phyloP scores from a whole-genome alignment of 1,140 invertebrate species.

The Cotesia chilonis region DNA sequence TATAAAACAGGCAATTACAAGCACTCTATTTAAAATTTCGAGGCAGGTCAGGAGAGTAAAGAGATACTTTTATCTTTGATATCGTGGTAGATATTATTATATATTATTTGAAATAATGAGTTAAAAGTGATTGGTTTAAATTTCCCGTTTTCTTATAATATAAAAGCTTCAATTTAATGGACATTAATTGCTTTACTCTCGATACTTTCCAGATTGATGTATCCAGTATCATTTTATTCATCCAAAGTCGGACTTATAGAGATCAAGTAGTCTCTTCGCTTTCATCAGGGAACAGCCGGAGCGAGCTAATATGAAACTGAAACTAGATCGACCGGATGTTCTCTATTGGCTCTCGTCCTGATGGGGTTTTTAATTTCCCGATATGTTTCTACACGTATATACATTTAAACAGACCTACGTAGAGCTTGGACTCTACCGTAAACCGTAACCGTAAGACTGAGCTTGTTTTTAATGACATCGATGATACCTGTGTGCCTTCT shows the following conservation, averaged over 20 bases:
- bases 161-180: constrained; percentile 29
- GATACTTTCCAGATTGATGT: constrained; percentile 62
- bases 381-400: background rate
- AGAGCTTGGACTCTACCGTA: background rate
- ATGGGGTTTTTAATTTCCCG: background rate
- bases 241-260: constrained; percentile 50
- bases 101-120: background rate
- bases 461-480: no score
- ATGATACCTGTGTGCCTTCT: no score
- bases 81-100: background rate
- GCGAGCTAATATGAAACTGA: constrained; percentile 34
- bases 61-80: no score
- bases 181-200: constrained; percentile 58
- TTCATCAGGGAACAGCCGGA: constrained; percentile 44
- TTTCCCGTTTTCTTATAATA: constrained; percentile 27
- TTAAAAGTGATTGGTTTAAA: constrained; percentile 8
- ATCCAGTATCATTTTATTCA: constrained; percentile 53
- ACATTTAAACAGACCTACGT: background rate
- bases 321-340: constrained; percentile 55
- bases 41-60: constrained; percentile 1
- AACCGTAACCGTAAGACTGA: no score
- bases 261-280: constrained; percentile 53
- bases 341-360: constrained; percentile 26
- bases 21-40: constrained; percentile 1
- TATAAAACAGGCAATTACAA: background rate